Base-by-base conservation (phyloP, 2,797 vertebrate species). In the Falco novaeseelandiae region DNA sequence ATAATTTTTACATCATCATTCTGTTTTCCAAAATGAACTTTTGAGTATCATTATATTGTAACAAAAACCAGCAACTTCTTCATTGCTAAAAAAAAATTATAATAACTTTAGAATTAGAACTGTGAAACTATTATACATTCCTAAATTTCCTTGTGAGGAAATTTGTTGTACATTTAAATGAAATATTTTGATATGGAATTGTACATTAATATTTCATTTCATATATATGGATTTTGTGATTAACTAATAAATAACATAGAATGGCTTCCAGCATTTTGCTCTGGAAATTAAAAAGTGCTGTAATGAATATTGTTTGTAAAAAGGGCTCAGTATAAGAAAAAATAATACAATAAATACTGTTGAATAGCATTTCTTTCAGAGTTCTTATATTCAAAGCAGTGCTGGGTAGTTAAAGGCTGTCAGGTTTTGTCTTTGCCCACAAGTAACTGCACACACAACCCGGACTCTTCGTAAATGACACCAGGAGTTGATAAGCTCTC, bases 231-330 rank as follows among this genome's bases (percentile, higher is more conserved):
- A 23, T 78, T 86, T 74, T 83, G 44, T 87, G 72, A 93, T 83
- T 70, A 74, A 54, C n/a, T 87, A 74, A 83, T 92, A 77, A 83
- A 87, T 91, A 96, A 85, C 44, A 40, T 14, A 78, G 55, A 77
- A 74, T 30, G 29, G 42, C 67, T 96, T 77, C 62, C 19, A 80
- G 63, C 42, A 81, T 83, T 90, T 87, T 90, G 27, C 0, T 0
- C 34, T 72, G 83, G n/a, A 86, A 88, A 77, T 90, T 62, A 46
- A 38, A 49, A 52, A 73, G 46, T 6, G 27, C 25, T 52, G 42
- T 40, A 93, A 76, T 27, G 46, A 92, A 54, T 34, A 73, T 2
- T 36, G 20, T 71, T 77, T 67, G 22, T 9, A 54, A 62, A 55
- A 92, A 89, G 40, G 54, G 66, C 21, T 58, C 30, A 34, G 51